A percentile compares a stretch with the other conserved stretches of the same genome.
These are phyloP conservation scores for Folsomia candida DNA, from an alignment of 2,888 invertebrate species.

Conservation along the genomic window DNA sequence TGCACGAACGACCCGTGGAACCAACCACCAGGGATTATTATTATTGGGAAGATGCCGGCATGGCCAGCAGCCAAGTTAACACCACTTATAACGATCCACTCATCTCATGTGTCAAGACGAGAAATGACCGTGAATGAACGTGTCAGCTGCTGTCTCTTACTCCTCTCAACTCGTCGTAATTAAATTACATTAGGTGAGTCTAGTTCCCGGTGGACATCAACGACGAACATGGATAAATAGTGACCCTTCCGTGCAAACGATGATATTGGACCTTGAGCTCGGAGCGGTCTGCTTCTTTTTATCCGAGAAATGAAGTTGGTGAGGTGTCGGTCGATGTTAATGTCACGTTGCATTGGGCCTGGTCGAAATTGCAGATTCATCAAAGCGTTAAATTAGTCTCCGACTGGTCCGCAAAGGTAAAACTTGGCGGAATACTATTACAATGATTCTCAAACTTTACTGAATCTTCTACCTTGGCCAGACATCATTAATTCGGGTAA, in stretches of 20 bases:
- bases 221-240: not conserved
- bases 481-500: not conserved
- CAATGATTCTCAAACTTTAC: not conserved
- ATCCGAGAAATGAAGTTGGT: not conserved
- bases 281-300: not conserved
- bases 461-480: not conserved
- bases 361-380: constrained; percentile 1
- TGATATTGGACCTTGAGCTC: not conserved
- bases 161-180: constrained; percentile 11
- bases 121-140: constrained; percentile 11
- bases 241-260: not conserved
- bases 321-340: not conserved
- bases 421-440: not conserved
- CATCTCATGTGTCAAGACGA: constrained; percentile 10
- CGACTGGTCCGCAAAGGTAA: not conserved
- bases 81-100: constrained; percentile 14
- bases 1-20: not conserved
- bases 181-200: constrained; percentile 9
- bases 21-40: not conserved
- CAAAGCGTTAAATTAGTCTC: not conserved
- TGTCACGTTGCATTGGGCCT: not conserved
- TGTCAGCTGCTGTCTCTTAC: constrained; percentile 9
- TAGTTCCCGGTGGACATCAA: not conserved
- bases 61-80: constrained; percentile 15
- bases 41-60: constrained; percentile 4